Base-by-base conservation (phyloP, 2,888 invertebrate species). In the Synanthedon formicaeformis region DNA sequence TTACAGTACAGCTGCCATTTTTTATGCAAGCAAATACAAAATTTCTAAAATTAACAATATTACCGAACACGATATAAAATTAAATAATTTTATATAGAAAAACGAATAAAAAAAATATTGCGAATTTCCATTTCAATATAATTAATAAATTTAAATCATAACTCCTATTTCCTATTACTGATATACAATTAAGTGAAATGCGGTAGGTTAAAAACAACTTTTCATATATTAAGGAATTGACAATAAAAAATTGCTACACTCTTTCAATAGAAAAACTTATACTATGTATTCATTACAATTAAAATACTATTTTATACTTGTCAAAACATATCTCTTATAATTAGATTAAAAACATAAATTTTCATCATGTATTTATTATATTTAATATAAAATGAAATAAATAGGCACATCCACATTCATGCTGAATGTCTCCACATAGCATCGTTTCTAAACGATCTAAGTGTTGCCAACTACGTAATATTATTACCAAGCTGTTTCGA, bases 391-490 rank as follows among this genome's bases (percentile, higher is more conserved):
- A 81, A 75, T 64, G 73, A 80, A 85, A 85, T 84, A 85, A 85
- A 84, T 85, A 85, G 81, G 80, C 82, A 85, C 81, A 75, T 73
- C 34, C 64, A 75, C 81, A 84, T 81, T 81, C 83, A 69, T 64
- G 63, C 66, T 64, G 81, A 84, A 83, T 78, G 81, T 73, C 62
- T 63, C 34, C 61, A 74, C 71, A 70, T 65, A 67, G 66, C 69
- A 75, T 74, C 23, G 23, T 5, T 23, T 23, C 73, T 73, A 77
- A 77, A 71, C 63, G 65, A 68, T 67, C 70, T 75, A 75, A 16
- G 13, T 53, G 48, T 50, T 50, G 18, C 50, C 13, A 45, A 14
- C 45, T 49, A 49, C 49, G 18, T 34, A 23, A 23, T 23, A 34
- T 34, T 34, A 5, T 18, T 18, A 18, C 34, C 34, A 34, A 34